phyloP scores from a whole-genome alignment of 2,888 invertebrate genomes.

The Rhagium mordax region DNA sequence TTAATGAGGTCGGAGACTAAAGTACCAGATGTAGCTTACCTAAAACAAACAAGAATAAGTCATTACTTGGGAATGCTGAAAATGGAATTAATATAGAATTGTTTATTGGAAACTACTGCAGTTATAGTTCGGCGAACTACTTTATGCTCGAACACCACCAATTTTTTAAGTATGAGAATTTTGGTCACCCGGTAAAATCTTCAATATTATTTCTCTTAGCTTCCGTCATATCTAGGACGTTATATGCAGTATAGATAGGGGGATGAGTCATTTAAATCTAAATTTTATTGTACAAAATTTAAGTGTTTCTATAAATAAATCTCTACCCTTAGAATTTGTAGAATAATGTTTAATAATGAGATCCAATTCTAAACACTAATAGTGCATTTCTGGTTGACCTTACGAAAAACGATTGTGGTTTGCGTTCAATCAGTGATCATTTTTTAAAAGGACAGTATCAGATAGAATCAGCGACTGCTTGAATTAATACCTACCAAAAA shows the following conservation, averaged over 20 bases:
- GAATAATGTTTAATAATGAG: neutral
- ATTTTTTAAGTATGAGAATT: too few relatives aligned
- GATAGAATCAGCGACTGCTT: conserved; percentile 4
- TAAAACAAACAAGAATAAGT: conserved; percentile 9
- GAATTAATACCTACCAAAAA: conserved; percentile 7
- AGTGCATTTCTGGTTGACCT: neutral
- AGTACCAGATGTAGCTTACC: conserved; percentile 18
- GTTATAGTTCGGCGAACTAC: too few relatives aligned
- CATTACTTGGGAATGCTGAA: neutral
- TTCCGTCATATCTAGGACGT: too few relatives aligned
- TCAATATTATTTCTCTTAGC: too few relatives aligned
- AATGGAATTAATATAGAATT: neutral
- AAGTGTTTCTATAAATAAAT: neutral
- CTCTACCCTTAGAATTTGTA: neutral
- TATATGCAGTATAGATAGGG: too few relatives aligned
- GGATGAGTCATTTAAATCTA: too few relatives aligned
- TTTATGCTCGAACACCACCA: too few relatives aligned
- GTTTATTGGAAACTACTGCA: neutral
- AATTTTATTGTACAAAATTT: too few relatives aligned
- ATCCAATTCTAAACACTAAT: neutral
- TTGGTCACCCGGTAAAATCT: too few relatives aligned
- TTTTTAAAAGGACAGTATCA: neutral
- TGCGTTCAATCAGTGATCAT: neutral
- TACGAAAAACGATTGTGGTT: neutral
- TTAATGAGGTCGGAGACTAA: neutral